phyloP scores from a whole-genome alignment of 1,140 invertebrate genomes.

The Spodoptera frugiperda region DNA sequence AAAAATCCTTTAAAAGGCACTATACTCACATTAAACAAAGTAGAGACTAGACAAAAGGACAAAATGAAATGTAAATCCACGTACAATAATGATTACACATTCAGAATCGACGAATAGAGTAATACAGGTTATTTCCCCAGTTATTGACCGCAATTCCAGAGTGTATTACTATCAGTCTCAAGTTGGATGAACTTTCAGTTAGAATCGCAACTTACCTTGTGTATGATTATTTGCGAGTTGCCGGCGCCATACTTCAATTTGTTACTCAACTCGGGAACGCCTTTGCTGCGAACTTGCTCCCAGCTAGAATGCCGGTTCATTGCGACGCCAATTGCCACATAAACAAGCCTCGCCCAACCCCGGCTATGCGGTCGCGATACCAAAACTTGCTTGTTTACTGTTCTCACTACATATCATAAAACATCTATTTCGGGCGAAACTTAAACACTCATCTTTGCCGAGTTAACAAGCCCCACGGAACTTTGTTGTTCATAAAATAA shows the following conservation, averaged over 20 bases:
- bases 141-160: constrained; percentile 66
- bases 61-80: no score
- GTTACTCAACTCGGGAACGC: constrained; percentile 67
- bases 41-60: no score
- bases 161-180: constrained; percentile 68
- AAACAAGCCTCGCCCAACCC: constrained; percentile 71
- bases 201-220: constrained; percentile 62
- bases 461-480: constrained; percentile 35
- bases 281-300: constrained; percentile 69
- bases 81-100: background rate
- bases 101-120: constrained; percentile 17
- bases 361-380: constrained; percentile 66
- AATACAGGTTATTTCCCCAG: constrained; percentile 47
- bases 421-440: constrained; percentile 49
- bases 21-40: no score
- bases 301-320: constrained; percentile 66
- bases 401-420: constrained; percentile 61
- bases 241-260: constrained; percentile 72
- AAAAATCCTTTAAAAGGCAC: no score
- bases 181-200: constrained; percentile 70
- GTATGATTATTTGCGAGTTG: constrained; percentile 81
- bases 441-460: constrained; percentile 50
- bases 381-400: constrained; percentile 72
- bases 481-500: constrained; percentile 44
- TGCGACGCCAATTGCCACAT: constrained; percentile 77